Percentiles rank a stretch among this genome's conserved stretches.
Conservation (phyloP, 1,140 invertebrate genomes). For the Schlechtendalia chinensis region DNA sequence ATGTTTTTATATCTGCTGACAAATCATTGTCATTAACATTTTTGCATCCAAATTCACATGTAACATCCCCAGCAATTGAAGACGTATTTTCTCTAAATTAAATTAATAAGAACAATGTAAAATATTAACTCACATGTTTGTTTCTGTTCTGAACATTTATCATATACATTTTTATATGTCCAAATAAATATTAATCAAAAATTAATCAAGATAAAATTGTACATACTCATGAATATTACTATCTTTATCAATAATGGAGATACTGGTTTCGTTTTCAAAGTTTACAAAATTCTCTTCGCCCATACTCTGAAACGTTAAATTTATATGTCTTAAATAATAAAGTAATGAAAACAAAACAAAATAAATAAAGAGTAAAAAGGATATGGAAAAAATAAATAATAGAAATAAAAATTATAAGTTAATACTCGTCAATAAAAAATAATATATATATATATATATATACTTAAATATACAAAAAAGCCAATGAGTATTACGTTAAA, state of each 20-base stretch:
- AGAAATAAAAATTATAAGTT: too few relatives aligned
- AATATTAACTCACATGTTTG: neutral
- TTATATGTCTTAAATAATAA: too few relatives aligned
- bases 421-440: too few relatives aligned
- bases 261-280: slow-evolving; percentile 18
- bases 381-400: too few relatives aligned
- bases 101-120: neutral
- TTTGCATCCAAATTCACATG: neutral
- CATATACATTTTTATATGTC: too few relatives aligned
- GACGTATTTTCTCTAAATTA: slow-evolving; percentile 8
- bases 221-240: slow-evolving; percentile 23
- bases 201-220: neutral
- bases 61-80: slow-evolving; percentile 26
- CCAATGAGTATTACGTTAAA: too few relatives aligned
- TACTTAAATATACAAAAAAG: too few relatives aligned
- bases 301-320: slow-evolving; percentile 21
- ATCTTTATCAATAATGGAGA: slow-evolving; percentile 12
- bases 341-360: too few relatives aligned
- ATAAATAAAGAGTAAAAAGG: too few relatives aligned
- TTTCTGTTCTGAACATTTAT: too few relatives aligned
- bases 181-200: too few relatives aligned
- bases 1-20: neutral
- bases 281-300: neutral
- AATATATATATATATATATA: too few relatives aligned
- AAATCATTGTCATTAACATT: neutral